Evolutionary conservation across 2,888 invertebrate genomes (phyloP).

Genomic region (Sphecodes monilicornis): DNA sequence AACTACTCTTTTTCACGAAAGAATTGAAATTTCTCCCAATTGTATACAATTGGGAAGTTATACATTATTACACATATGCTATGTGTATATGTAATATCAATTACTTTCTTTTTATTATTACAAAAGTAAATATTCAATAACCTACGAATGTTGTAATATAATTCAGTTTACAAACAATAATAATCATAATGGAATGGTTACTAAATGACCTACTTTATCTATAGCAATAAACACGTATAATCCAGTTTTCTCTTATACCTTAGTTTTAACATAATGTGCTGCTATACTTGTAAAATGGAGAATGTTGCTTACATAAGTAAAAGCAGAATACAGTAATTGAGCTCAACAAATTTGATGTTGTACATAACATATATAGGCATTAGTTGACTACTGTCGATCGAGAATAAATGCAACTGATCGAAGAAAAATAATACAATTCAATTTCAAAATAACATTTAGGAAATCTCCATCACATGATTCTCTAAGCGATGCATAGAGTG

Average conservation of each 20-base stretch:
- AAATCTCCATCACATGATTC: not conserved
- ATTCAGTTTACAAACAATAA: slow-evolving; percentile 22
- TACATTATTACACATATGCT: slow-evolving; percentile 18
- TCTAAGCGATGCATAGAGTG: not conserved
- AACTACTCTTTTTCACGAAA: slow-evolving; percentile 2
- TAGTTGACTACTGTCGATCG: not conserved
- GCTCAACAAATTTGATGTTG: slow-evolving; percentile 10
- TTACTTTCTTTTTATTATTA: slow-evolving; percentile 15
- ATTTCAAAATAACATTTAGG: slow-evolving; percentile 13
- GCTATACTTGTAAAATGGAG: slow-evolving; percentile 58
- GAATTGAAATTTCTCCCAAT: slow-evolving; percentile 1
- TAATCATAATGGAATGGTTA: slow-evolving; percentile 54
- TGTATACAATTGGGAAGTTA: slow-evolving; percentile 5
- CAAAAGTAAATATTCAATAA: slow-evolving; percentile 27
- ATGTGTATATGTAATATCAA: slow-evolving; percentile 32
- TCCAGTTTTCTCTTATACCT: slow-evolving; percentile 23
- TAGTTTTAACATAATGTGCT: slow-evolving; percentile 41
- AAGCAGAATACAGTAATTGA: slow-evolving; percentile 24
- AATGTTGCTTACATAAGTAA: slow-evolving; percentile 38
- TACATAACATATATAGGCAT: slow-evolving; percentile 7
- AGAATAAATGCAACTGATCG: not conserved
- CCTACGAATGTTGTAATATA: slow-evolving; percentile 21
- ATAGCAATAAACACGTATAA: slow-evolving; percentile 23
- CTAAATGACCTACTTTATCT: slow-evolving; percentile 18
- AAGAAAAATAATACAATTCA: slow-evolving; percentile 5